Conservation (phyloP, 92 coral and sea anemone species). For the Hydrozoanthus gracilis region DNA sequence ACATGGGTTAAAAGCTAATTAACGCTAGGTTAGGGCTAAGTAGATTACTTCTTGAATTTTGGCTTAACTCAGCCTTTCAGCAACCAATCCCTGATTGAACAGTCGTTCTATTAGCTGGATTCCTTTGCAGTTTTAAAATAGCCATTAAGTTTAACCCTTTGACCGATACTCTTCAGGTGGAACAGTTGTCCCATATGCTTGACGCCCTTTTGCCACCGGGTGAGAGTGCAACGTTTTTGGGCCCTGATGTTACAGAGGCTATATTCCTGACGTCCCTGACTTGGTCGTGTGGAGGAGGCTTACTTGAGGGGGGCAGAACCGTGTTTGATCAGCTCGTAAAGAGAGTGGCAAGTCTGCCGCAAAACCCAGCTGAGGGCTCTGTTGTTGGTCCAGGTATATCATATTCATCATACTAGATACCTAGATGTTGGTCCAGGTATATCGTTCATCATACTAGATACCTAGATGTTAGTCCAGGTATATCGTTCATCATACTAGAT, state of each 20-base stretch:
- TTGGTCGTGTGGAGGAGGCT: slow-evolving; percentile 96
- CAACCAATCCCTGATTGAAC: no score
- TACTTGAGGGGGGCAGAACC: slow-evolving; percentile 88
- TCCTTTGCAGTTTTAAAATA: no score
- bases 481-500: no score
- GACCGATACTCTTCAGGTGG: slow-evolving; percentile 65
- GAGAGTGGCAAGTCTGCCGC: slow-evolving; percentile 86
- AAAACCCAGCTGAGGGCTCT: slow-evolving; percentile 95
- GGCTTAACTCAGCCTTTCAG: no score
- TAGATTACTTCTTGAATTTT: no score
- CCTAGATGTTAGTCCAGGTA: no score
- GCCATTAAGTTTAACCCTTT: not conserved
- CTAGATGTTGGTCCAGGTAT: no score
- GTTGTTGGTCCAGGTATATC: slow-evolving; percentile 88
- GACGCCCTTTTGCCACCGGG: slow-evolving; percentile 95
- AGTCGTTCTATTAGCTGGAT: no score
- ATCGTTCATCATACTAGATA: no score
- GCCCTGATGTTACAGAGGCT: slow-evolving; percentile 90
- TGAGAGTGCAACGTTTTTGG: slow-evolving; percentile 78
- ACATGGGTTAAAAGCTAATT: no score
- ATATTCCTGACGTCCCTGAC: slow-evolving; percentile 86
- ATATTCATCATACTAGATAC: no score
- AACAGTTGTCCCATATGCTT: slow-evolving; percentile 91
- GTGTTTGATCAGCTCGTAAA: slow-evolving; percentile 89
- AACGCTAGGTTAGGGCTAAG: no score